Evolutionary conservation across 2,113 vertebrate species (phyloP), one percentile per base, ranked within the genome.

Genomic region (Chlorodrepanis virens): DNA sequence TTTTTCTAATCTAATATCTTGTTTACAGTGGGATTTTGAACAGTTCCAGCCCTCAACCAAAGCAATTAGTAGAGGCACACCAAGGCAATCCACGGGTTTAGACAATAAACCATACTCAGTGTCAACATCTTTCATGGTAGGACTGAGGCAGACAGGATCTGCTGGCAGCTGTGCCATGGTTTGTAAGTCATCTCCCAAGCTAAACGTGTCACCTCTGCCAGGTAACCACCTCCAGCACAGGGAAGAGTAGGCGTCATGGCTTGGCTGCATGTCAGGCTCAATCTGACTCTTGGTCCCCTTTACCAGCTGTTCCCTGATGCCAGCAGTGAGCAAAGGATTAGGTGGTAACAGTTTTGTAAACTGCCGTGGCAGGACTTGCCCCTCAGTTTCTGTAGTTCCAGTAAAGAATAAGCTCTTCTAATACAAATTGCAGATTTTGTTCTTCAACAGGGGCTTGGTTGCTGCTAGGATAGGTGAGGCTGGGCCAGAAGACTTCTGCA

Each of bases 161-260:
- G 79, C 53, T 50, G 50, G 10, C 63, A 19, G 31, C 54, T 59
- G 63, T 45, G 33, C 68, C 2, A 1, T 35, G 52, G 39, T 78
- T 71, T 67, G 14, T 28, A 60, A 85, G 33, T 65, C 39, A 69
- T 31, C 57, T 72, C 50, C 72, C 28, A 49, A n/a, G 65, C 57
- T 0, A 2, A 75, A 29, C 0, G 1, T 21, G 63, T 39, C 91
- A 31, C 39, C 53, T 64, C 39, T 63, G 47, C 74, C 67, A 28
- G 68, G 54, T 33, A 67, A 75, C 28, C 74, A 33, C 39, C 50
- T 37, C n/a, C n/a, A 45, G 40, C 50, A 68, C 56, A 40, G 56
- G 52, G 60, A 76, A 82, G 27, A 0, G 16, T 31, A 25, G 59
- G 23, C 1, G 0, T 31, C 28, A 1, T 10, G 29, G 23, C 37